Base-by-base conservation (phyloP, 1,140 invertebrate genomes). In the Ylistrum balloti region DNA sequence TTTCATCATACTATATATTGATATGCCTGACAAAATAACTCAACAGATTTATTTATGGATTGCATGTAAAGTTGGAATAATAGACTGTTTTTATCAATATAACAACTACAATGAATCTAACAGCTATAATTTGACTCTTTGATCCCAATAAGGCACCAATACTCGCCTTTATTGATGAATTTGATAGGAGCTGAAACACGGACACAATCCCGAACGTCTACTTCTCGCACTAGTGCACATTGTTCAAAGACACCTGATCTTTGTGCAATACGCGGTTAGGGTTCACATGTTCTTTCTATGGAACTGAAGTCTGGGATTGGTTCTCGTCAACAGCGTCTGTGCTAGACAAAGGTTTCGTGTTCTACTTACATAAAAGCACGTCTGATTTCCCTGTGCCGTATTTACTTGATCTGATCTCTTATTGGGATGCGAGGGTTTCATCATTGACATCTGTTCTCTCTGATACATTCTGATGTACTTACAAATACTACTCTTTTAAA, bases 211-310 rank as follows among this genome's bases (percentile, higher is more conserved):
- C 22, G 56, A 28, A 74, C 17, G 56, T 74, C 56, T 74, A 7
- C n/a, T 17, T 74, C n/a, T 28, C 56, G 56, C 56, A 28, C 56
- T 22, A 74, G 56, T 74, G 56, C 56, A 74, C n/a, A 74, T 74
- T n/a, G 1, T 5, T n/a, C 9, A 28, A 74, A 74, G 56, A 74
- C 56, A 74, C 1, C 9, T n/a, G 56, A 1, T 74, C 22, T 28
- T 74, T 28, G 56, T 74, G 56, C 28, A 7, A 74, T 74, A 74
- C n/a, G n/a, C 28, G 7, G 56, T 9, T 74, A 5, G 56, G n/a
- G 56, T 74, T 74, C 56, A 74, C n/a, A n/a, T 74, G 56, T 74
- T 74, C 56, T 74, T 74, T 74, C n/a, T 74, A 9, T 74, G 9
- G 22, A n/a, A n/a, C n/a, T 28, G n/a, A 45, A 28, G 56, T 74